phyloP scores from a whole-genome alignment of 1,140 invertebrate genomes.

The Delia radicum region DNA sequence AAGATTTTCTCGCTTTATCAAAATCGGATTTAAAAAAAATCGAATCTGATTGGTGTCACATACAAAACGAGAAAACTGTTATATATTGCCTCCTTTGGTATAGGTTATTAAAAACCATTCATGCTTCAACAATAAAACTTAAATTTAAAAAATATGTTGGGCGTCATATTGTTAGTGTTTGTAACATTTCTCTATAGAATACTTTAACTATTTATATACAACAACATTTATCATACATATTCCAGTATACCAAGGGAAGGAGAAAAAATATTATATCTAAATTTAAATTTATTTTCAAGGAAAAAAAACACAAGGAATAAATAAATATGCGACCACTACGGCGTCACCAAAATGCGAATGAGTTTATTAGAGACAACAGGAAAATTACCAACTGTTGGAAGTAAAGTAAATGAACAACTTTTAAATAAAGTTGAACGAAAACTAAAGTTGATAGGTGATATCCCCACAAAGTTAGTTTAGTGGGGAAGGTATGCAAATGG shows the following conservation, averaged over 20 bases:
- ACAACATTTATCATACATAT: not conserved
- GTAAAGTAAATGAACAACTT: not conserved
- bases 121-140: not conserved
- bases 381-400: not conserved
- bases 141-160: not conserved
- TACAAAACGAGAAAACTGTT: not conserved
- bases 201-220: not conserved
- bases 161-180: not conserved
- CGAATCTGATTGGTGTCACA: no score
- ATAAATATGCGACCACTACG: not conserved
- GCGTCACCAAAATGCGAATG: not conserved
- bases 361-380: not conserved
- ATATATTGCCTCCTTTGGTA: no score
- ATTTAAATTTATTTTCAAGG: not conserved
- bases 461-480: not conserved
- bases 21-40: no score
- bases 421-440: not conserved
- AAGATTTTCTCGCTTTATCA: no score
- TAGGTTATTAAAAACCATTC: no score
- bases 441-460: not conserved
- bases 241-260: not conserved
- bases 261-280: not conserved
- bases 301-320: not conserved
- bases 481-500: no score
- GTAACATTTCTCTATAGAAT: not conserved